Evolutionary conservation across 1,140 invertebrate genomes (phyloP).

Genomic region (Argopecten irradians): DNA sequence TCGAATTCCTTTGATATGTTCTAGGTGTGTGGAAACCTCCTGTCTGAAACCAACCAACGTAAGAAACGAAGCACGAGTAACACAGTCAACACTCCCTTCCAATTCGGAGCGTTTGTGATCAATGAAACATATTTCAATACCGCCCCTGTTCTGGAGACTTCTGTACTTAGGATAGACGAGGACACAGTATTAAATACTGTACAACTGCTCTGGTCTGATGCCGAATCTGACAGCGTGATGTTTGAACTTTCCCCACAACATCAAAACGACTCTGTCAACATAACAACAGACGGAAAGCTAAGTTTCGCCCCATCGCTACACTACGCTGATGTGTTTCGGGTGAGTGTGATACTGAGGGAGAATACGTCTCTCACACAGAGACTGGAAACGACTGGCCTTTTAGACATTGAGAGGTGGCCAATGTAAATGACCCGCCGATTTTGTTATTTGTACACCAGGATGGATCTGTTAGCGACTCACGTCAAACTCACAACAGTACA

Average conservation of each 20-base stretch:
- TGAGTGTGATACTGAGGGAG: not conserved
- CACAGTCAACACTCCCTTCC: not conserved
- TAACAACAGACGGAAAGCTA: not conserved
- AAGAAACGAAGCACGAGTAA: not conserved
- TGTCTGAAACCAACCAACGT: not conserved
- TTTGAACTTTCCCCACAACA: not conserved
- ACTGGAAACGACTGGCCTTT: not conserved
- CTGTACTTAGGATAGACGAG: not conserved
- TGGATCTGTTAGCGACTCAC: not conserved
- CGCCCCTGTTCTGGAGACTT: not conserved
- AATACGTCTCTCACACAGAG: not conserved
- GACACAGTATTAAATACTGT: not conserved
- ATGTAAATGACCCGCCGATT: not conserved
- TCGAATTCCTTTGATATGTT: no score
- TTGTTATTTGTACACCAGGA: not conserved
- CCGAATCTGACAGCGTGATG: not conserved
- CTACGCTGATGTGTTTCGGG: not conserved
- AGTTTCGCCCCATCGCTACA: not conserved
- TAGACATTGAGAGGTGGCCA: not conserved
- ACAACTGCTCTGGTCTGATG: not conserved
- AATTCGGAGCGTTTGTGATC: not conserved
- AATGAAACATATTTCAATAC: not conserved
- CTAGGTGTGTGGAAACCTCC: not conserved
- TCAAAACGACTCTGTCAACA: not conserved
- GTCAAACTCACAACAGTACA: not conserved